Percentiles rank a stretch among this genome's conserved stretches.
phyloP scores from a whole-genome alignment of 1,140 invertebrate species.

The Papilio polyxenes region DNA sequence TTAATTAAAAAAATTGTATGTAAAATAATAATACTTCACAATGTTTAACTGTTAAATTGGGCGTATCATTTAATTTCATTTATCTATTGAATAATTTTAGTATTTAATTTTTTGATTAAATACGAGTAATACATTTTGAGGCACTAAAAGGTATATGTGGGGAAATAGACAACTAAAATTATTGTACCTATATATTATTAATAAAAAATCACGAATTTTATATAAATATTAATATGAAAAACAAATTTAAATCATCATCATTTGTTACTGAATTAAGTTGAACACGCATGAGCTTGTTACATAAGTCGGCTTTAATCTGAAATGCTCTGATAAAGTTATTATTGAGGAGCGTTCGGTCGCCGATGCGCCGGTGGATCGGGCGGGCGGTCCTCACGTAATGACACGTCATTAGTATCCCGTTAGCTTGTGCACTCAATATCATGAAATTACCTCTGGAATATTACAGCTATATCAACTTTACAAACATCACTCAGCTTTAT shows the following conservation, averaged over 20 bases:
- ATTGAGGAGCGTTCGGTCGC: constrained; percentile 24
- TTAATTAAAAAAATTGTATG: no score
- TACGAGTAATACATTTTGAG: no score
- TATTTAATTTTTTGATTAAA: no score
- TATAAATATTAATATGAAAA: not conserved
- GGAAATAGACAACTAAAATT: no score
- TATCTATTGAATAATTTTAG: no score
- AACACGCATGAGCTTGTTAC: constrained; percentile 1
- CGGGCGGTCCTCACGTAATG: constrained; percentile 28
- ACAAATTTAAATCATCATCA: not conserved
- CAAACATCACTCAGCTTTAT: not conserved
- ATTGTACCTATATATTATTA: no score
- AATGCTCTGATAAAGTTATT: constrained; percentile 28
- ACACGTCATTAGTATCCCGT: constrained; percentile 32
- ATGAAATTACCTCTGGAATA: constrained; percentile 5
- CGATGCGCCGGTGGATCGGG: not conserved
- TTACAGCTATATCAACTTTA: not conserved
- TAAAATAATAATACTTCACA: not conserved
- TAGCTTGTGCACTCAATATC: constrained; percentile 29
- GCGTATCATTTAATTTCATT: no score
- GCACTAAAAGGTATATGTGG: no score
- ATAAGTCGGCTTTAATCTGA: constrained; percentile 21
- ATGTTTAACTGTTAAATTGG: not conserved
- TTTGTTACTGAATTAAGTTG: not conserved
- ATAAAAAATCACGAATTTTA: no score